Evolutionary conservation across 2,888 invertebrate genomes (phyloP), one percentile per base, ranked within the genome.

Genomic region (Coelinius sp.): DNA sequence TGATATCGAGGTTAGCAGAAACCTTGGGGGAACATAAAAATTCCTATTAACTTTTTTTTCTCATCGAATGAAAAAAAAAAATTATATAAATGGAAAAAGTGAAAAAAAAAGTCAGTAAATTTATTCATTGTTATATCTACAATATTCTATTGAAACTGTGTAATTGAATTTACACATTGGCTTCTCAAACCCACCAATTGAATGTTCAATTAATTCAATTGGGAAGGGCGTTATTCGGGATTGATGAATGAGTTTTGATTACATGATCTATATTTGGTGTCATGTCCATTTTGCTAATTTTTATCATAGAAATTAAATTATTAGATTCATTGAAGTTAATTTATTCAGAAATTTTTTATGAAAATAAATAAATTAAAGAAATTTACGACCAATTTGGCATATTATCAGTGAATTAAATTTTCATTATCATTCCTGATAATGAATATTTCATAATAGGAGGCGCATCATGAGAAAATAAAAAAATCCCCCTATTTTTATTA

Each of bases 1-100:
- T 24, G 25, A 7, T 31, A 70, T 64, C 49, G 70, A 70, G 63
- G 70, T 53, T 64, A 35, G 24, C 31, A 35, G 10, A 52, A 64
- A 52, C 20, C 27, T 38, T n/a, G n/a, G 63, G 25, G 31, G 64
- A 38, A 64, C 52, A 70, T 70, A 63, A 70, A 70, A 63, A 70
- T 70, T 70, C 52, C 49, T 38, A 62, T 22, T 35, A 27, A 10
- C 25, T 49, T 52, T 53, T 41, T n/a, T 22, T 66, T 25, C 12
- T 27, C 24, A 35, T 31, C 24, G 24, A 41, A 68, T 38, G 38
- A 24, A 14, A 41, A 59, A 56, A 10, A 38, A 25, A 20, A 44
- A 56, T 8, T 27, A 27, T 14, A 56, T 5, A 38, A 31, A 20
- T 14, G 14, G 8, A 49, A 67, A 5, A 22, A 52, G 14, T 12